A percentile compares a stretch with the other conserved stretches of the same genome.
These are phyloP conservation scores for Planococcus citri DNA, from an alignment of 1,140 invertebrate species.

Conservation along the genomic window DNA sequence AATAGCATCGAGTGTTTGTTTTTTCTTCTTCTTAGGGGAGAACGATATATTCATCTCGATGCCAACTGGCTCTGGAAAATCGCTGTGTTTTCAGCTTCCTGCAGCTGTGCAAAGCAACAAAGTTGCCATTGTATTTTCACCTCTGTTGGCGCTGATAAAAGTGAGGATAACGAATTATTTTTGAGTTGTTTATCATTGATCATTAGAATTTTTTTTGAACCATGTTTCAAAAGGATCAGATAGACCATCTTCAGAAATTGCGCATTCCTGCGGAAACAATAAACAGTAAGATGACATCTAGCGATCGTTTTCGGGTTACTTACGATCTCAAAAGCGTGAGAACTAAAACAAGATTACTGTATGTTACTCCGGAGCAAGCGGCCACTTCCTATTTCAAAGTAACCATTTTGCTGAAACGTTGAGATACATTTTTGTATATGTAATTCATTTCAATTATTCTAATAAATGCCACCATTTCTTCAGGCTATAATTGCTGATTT, in stretches of 20 bases:
- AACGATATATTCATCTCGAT: slow-evolving; percentile 56
- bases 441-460: neutral
- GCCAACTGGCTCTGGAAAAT: slow-evolving; percentile 61
- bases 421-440: neutral
- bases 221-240: slow-evolving; percentile 39
- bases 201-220: neutral
- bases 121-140: slow-evolving; percentile 53
- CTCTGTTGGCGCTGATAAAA: slow-evolving; percentile 54
- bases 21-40: slow-evolving; percentile 33
- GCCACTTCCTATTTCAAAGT: slow-evolving; percentile 60
- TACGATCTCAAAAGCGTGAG: slow-evolving; percentile 54
- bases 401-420: slow-evolving; percentile 22
- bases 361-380: slow-evolving; percentile 85
- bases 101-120: slow-evolving; percentile 41
- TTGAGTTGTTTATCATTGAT: neutral
- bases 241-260: slow-evolving; percentile 40
- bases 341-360: slow-evolving; percentile 67
- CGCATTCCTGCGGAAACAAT: slow-evolving; percentile 70
- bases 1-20: slow-evolving; percentile 9
- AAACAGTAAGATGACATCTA: slow-evolving; percentile 68
- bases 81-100: slow-evolving; percentile 57
- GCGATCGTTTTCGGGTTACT: slow-evolving; percentile 59
- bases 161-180: slow-evolving; percentile 27
- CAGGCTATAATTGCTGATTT: slow-evolving; percentile 36
- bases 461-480: neutral